phyloP scores from a whole-genome alignment of 2,113 vertebrate species.

The Prinia subflava region DNA sequence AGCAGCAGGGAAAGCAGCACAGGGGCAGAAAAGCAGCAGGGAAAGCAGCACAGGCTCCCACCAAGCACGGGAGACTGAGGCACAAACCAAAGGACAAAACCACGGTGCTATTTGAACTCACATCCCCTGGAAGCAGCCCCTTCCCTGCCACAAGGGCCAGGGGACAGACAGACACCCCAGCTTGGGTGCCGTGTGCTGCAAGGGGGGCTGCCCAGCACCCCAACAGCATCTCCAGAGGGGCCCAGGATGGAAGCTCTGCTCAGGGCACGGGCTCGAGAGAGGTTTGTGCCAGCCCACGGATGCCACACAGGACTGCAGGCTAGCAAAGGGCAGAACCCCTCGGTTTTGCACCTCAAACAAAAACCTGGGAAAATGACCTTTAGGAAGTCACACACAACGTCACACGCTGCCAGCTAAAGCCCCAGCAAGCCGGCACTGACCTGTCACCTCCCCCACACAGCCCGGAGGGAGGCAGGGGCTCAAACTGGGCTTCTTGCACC shows the following conservation, averaged over 20 bases:
- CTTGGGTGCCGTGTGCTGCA: not conserved
- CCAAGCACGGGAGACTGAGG: not conserved
- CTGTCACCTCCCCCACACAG: fast-evolving
- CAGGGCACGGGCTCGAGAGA: too few species aligned
- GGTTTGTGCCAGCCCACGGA: not conserved
- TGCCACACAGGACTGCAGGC: fast-evolving
- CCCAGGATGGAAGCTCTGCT: fast-evolving
- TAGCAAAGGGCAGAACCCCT: not conserved
- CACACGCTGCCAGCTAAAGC: fast-evolving
- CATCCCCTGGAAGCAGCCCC: not conserved
- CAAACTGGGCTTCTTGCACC: not conserved
- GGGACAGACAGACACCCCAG: fast-evolving
- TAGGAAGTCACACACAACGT: fast-evolving
- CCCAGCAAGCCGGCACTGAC: not conserved
- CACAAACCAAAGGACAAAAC: not conserved
- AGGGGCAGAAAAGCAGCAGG: fast-evolving
- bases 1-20: not conserved
- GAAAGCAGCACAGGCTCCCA: not conserved
- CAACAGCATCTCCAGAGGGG: not conserved
- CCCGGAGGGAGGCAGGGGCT: not conserved
- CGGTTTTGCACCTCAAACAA: not conserved
- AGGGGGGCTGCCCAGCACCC: not conserved
- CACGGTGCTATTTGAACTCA: fast-evolving
- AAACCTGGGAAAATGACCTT: not conserved
- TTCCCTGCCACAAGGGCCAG: not conserved